Evolutionary conservation across 1,140 invertebrate species (phyloP).

Genomic region (Globodera rostochiensis): DNA sequence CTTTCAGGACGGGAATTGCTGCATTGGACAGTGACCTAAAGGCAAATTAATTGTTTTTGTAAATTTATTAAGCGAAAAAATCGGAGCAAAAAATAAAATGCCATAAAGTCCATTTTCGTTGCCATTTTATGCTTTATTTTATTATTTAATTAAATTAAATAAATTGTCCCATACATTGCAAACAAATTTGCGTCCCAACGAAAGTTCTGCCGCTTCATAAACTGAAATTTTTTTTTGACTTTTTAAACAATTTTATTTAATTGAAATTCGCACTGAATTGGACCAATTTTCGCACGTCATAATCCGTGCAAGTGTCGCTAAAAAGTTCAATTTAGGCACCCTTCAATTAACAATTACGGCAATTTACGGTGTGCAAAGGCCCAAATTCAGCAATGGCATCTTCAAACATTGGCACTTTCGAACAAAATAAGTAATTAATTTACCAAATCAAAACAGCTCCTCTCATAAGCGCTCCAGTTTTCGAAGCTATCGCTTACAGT

Average conservation of each 20-base stretch:
- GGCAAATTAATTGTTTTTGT: neutral
- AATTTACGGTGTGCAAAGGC: conserved; percentile 55
- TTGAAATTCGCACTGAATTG: conserved; percentile 50
- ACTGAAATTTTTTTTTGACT: conserved; percentile 46
- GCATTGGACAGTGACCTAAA: conserved; percentile 51
- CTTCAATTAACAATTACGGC: neutral
- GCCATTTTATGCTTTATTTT: too few species aligned
- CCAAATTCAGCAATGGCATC: conserved; percentile 60
- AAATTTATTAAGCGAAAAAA: too few species aligned
- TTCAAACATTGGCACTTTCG: neutral
- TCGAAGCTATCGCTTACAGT: conserved; percentile 34
- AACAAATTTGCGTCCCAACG: conserved; percentile 52
- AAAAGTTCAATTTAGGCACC: neutral
- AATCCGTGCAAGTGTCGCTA: conserved; percentile 61
- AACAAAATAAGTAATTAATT: neutral
- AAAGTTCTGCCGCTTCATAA: conserved; percentile 51
- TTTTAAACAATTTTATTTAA: conserved; percentile 21
- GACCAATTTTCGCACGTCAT: conserved; percentile 59
- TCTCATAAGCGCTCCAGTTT: conserved; percentile 53
- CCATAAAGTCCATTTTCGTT: too few species aligned
- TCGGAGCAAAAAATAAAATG: too few species aligned
- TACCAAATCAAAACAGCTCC: conserved; percentile 55
- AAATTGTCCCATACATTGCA: conserved; percentile 51
- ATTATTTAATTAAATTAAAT: neutral
- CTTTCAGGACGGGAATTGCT: conserved; percentile 58